Percentiles rank a stretch among this genome's conserved stretches.
Conservation (phyloP, 2,113 vertebrate genomes). For the Trinectes maculatus region DNA sequence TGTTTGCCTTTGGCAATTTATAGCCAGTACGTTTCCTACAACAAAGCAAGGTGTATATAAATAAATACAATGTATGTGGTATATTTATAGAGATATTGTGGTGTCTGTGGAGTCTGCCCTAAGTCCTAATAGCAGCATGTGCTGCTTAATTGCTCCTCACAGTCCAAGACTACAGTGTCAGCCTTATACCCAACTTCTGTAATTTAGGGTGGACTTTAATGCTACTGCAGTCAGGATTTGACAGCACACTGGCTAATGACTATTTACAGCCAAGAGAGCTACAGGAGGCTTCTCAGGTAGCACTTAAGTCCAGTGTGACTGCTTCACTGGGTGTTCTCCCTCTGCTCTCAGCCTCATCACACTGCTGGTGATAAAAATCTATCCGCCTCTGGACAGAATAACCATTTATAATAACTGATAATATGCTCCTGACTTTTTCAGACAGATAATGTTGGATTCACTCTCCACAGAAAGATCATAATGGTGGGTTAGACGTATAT, state of each 20-base stretch:
- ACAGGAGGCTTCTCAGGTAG: conserved; percentile 29
- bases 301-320: conserved; percentile 27
- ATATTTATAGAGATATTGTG: conserved; percentile 30
- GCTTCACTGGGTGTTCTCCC: conserved; percentile 17
- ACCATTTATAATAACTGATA: conserved; percentile 11
- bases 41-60: conserved; percentile 9
- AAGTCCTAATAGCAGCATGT: conserved; percentile 19
- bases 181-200: conserved; percentile 6
- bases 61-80: conserved; percentile 6
- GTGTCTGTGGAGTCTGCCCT: conserved; percentile 16
- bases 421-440: background rate
- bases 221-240: conserved; percentile 5
- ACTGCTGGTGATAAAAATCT: conserved; percentile 29
- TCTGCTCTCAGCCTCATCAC: conserved; percentile 12
- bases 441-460: background rate
- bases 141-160: conserved; percentile 17
- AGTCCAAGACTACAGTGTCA: conserved; percentile 22
- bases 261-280: conserved; percentile 57
- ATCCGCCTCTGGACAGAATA: conserved; percentile 1
- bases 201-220: conserved; percentile 40
- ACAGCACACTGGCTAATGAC: conserved; percentile 51
- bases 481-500: background rate
- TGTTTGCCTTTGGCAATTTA: conserved; percentile 33
- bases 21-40: conserved; percentile 8
- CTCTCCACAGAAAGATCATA: background rate